Evolutionary conservation across 2,797 vertebrate genomes (phyloP).

Genomic region (Labroides dimidiatus): DNA sequence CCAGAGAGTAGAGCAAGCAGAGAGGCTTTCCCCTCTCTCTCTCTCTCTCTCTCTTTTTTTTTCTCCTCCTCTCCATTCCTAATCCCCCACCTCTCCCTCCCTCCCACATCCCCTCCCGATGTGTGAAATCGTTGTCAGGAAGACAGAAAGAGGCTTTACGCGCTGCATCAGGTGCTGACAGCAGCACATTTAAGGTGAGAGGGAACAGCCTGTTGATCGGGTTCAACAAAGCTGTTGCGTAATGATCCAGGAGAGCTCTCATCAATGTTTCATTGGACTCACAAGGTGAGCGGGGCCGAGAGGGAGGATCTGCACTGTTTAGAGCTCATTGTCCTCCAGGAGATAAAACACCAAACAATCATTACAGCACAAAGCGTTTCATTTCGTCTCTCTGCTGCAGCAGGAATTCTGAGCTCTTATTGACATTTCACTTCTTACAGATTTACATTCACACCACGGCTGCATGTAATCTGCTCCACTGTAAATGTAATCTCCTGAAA

Average conservation of each 20-base stretch:
- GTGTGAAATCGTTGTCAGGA: slow-evolving; percentile 53
- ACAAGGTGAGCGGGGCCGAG: slow-evolving; percentile 42
- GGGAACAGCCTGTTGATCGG: slow-evolving; percentile 67
- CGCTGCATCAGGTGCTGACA: slow-evolving; percentile 70
- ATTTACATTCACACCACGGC: slow-evolving; percentile 18
- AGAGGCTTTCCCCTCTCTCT: slow-evolving; percentile 58
- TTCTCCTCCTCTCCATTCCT: slow-evolving; percentile 24
- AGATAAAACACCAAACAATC: slow-evolving; percentile 16
- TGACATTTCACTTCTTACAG: slow-evolving; percentile 3
- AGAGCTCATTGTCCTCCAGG: slow-evolving; percentile 18
- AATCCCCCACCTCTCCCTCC: slow-evolving; percentile 19
- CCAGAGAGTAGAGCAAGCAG: slow-evolving; percentile 50
- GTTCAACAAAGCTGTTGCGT: slow-evolving; percentile 66
- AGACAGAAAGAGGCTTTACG: slow-evolving; percentile 35
- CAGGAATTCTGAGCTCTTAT: slow-evolving; percentile 10
- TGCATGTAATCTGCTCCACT: slow-evolving; percentile 29
- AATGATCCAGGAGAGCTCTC: slow-evolving; percentile 58
- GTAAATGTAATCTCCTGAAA: slow-evolving; percentile 33
- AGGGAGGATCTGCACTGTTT: slow-evolving; percentile 38
- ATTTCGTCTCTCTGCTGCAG: not conserved
- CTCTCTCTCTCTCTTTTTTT: not conserved
- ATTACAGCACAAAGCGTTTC: not conserved
- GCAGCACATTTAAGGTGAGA: slow-evolving; percentile 54
- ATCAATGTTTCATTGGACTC: slow-evolving; percentile 65
- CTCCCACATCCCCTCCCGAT: slow-evolving; percentile 2